Percentiles rank a stretch among this genome's conserved stretches.
phyloP scores from a whole-genome alignment of 2,797 vertebrate genomes.

The Benthosema pterotum region DNA sequence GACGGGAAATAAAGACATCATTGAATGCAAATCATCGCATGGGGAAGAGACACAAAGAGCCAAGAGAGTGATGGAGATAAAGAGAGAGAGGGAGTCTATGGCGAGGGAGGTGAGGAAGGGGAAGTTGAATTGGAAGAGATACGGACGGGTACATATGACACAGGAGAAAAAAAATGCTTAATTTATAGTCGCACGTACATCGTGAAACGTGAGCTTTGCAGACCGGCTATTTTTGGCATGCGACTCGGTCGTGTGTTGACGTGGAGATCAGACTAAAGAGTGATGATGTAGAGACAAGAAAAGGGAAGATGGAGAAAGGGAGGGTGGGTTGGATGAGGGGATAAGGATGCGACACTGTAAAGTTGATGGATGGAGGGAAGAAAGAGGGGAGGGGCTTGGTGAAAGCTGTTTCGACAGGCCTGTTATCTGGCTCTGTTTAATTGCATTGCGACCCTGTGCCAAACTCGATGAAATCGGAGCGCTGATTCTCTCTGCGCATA shows the following conservation, averaged over 20 bases:
- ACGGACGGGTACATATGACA: constrained; percentile 20
- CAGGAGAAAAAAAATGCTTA: background rate
- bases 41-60: constrained; percentile 26
- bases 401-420: constrained; percentile 35
- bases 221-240: no score
- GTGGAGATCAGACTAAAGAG: no score
- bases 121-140: background rate
- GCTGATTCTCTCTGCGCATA: constrained; percentile 20
- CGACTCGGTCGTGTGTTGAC: no score
- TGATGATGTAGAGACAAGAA: background rate
- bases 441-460: constrained; percentile 30
- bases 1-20: constrained; percentile 68
- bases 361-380: background rate
- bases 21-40: constrained; percentile 59
- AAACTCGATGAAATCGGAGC: constrained; percentile 45
- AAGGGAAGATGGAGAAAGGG: constrained; percentile 12
- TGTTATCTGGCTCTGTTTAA: constrained; percentile 24
- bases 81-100: background rate
- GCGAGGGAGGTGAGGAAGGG: background rate
- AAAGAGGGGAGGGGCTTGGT: constrained; percentile 5
- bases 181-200: no score
- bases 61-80: background rate
- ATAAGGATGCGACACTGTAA: no score
- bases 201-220: no score
- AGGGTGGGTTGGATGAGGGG: background rate